These are phyloP conservation scores for Enteromius thamalakanensis DNA, from an alignment of 2,797 vertebrate species.

Conservation along the genomic window DNA sequence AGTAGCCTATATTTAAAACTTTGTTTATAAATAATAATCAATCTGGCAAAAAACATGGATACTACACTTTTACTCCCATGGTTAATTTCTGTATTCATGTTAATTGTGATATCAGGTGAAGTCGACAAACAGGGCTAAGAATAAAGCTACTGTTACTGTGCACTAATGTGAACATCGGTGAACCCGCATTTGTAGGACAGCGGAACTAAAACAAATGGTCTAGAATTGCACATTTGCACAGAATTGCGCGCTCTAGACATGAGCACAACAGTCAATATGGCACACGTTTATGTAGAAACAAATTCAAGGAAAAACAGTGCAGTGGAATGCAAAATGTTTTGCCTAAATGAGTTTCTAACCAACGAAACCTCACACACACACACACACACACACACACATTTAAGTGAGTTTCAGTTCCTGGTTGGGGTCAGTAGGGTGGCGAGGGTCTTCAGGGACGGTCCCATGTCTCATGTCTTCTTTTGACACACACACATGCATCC, in stretches of 20 bases:
- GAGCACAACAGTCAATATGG: background rate
- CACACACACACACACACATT: slow-evolving; percentile 36
- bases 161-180: background rate
- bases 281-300: background rate
- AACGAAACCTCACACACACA: slow-evolving; percentile 44
- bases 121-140: background rate
- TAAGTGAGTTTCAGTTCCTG: slow-evolving; percentile 52
- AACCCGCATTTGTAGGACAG: background rate
- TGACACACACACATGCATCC: slow-evolving; percentile 1
- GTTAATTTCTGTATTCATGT: background rate
- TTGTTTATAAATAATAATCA: background rate
- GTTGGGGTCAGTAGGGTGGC: background rate
- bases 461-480: background rate
- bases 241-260: background rate
- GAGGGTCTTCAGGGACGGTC: slow-evolving; percentile 48
- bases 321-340: background rate
- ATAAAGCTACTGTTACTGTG: background rate
- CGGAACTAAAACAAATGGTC: background rate
- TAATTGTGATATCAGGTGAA: background rate
- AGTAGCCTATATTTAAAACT: background rate
- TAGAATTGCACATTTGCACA: background rate
- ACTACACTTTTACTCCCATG: too few relatives aligned
- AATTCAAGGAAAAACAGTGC: background rate
- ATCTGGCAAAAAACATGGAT: too few relatives aligned
- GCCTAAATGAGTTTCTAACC: slow-evolving; percentile 24